These are phyloP conservation scores for Archilochus colubris DNA, from an alignment of 2,113 vertebrate genomes.

Conservation along the genomic window DNA sequence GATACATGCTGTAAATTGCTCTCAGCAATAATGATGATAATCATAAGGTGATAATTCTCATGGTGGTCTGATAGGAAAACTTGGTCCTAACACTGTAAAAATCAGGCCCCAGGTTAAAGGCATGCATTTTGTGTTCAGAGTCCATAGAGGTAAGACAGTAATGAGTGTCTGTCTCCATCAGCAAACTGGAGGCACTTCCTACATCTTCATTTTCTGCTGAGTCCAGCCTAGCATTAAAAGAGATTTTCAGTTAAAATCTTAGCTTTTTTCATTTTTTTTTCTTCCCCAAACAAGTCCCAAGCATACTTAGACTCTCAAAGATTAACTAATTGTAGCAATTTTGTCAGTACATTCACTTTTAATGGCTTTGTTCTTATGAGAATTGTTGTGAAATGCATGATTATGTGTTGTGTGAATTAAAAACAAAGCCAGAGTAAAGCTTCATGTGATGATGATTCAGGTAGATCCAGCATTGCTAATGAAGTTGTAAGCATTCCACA, in stretches of 20 bases:
- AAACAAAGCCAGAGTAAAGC: neutral
- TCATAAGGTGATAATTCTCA: neutral
- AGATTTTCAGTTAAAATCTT: neutral
- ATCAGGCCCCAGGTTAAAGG: neutral
- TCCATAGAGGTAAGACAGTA: neutral
- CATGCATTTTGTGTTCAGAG: neutral
- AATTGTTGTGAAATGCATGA: neutral
- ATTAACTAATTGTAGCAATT: neutral
- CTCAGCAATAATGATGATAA: neutral
- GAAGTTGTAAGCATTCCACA: neutral
- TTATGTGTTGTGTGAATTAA: neutral
- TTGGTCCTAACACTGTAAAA: neutral
- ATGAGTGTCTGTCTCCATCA: neutral
- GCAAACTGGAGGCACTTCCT: neutral
- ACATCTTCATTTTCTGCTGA: neutral
- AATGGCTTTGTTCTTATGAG: neutral
- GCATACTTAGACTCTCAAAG: neutral
- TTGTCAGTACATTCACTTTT: neutral
- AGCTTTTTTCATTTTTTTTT: neutral
- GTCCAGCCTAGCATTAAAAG: neutral
- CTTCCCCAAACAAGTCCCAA: neutral
- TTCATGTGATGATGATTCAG: neutral
- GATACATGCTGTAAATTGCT: fast-evolving
- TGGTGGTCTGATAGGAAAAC: neutral
- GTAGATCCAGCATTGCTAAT: neutral